Evolutionary conservation across 35 echinoderm and acorn worm genomes (phyloP).

Genomic region (Amphiura filiformis): DNA sequence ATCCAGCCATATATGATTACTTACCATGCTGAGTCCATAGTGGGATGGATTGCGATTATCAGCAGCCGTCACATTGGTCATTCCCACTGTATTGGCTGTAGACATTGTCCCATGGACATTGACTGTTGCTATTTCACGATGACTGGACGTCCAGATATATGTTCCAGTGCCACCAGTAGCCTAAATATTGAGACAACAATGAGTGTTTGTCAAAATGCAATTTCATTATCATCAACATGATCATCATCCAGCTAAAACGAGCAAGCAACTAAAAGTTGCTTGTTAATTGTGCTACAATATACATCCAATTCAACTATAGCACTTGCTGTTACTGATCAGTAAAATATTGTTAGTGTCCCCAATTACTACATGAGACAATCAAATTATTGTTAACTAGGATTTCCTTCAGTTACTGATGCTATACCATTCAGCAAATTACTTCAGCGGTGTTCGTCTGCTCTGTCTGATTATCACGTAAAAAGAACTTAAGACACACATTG

Average conservation of each 20-base stretch:
- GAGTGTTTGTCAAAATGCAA: too few relatives aligned
- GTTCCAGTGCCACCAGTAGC: slow-evolving; percentile 88
- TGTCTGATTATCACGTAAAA: too few relatives aligned
- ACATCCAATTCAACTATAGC: too few relatives aligned
- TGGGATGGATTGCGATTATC: slow-evolving; percentile 90
- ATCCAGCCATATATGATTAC: slow-evolving; percentile 32
- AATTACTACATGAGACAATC: too few relatives aligned
- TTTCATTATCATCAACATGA: background rate
- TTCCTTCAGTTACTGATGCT: too few relatives aligned
- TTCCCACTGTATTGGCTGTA: slow-evolving; percentile 60
- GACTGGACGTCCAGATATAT: slow-evolving; percentile 83
- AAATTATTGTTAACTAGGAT: too few relatives aligned
- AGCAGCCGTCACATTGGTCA: slow-evolving; percentile 82
- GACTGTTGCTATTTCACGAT: slow-evolving; percentile 60
- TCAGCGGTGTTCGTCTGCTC: too few relatives aligned
- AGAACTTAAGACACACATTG: too few relatives aligned
- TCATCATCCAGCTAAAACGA: too few relatives aligned
- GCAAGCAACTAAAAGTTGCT: background rate
- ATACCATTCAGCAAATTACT: too few relatives aligned
- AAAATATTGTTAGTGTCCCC: too few relatives aligned
- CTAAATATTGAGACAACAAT: slow-evolving; percentile 29
- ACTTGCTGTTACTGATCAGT: too few relatives aligned
- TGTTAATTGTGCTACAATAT: background rate
- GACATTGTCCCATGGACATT: slow-evolving; percentile 90
- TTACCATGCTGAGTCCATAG: slow-evolving; percentile 75